phyloP scores from a whole-genome alignment of 2,113 vertebrate species.

The Crotalus tigris region DNA sequence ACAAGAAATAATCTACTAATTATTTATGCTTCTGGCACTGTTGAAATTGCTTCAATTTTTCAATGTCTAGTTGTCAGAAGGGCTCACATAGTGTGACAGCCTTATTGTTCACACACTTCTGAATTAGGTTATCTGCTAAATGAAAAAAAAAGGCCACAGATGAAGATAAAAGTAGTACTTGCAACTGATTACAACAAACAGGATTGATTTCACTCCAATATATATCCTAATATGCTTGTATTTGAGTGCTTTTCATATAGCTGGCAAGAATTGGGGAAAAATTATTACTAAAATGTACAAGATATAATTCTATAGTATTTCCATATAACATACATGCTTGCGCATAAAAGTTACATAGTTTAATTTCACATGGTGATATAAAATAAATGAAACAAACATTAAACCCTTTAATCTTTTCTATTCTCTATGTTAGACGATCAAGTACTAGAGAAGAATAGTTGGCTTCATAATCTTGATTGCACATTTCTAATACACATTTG shows the following conservation, averaged over 20 bases:
- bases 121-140: neutral
- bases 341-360: neutral
- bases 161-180: neutral
- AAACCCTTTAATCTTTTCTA: neutral
- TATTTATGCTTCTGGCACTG: neutral
- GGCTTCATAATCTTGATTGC: neutral
- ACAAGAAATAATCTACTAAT: neutral
- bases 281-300: neutral
- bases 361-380: neutral
- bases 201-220: neutral
- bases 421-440: neutral
- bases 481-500: neutral
- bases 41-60: neutral
- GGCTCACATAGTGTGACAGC: neutral
- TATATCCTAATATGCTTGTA: neutral
- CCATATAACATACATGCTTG: neutral
- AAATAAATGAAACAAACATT: neutral
- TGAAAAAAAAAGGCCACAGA: neutral
- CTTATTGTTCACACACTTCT: neutral
- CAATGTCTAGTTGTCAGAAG: neutral
- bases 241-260: neutral
- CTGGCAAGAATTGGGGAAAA: neutral
- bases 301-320: neutral
- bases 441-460: neutral
- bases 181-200: neutral